phyloP scores from a whole-genome alignment of 2,113 vertebrate genomes.

The Hydropotes inermis region DNA sequence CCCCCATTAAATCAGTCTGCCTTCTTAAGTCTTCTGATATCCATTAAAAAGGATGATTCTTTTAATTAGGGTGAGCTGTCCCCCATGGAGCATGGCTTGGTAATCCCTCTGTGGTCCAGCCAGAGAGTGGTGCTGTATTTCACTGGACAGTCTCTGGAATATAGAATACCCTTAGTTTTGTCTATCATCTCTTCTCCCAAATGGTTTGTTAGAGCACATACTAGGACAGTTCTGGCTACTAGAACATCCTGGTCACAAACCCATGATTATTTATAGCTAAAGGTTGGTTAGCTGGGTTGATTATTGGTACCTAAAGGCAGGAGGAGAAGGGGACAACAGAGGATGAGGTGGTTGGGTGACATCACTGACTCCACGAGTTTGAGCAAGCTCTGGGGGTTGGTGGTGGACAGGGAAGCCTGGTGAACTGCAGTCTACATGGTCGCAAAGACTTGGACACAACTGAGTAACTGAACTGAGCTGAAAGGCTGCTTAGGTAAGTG shows the following conservation, averaged over 20 bases:
- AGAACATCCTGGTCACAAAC: background rate
- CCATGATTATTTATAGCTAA: background rate
- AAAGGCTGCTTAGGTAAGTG: background rate
- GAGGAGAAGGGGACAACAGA: background rate
- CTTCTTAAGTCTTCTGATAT: background rate
- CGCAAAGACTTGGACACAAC: background rate
- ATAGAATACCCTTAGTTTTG: background rate
- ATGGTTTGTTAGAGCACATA: background rate
- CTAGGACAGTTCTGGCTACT: background rate
- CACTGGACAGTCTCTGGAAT: background rate
- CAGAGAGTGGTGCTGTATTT: background rate
- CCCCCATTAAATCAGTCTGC: background rate
- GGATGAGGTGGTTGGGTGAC: background rate
- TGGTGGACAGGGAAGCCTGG: background rate
- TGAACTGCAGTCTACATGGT: rapidly evolving
- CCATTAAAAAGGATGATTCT: background rate
- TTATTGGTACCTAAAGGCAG: background rate
- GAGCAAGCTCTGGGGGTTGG: background rate
- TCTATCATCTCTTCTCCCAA: background rate
- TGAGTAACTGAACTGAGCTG: background rate
- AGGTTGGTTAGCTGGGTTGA: background rate
- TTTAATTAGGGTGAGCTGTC: background rate
- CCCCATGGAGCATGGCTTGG: background rate
- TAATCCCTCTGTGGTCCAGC: background rate
- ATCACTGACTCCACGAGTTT: background rate